These are phyloP conservation scores for Serranus cabrilla DNA, from an alignment of 2,797 vertebrate genomes.

Conservation along the genomic window DNA sequence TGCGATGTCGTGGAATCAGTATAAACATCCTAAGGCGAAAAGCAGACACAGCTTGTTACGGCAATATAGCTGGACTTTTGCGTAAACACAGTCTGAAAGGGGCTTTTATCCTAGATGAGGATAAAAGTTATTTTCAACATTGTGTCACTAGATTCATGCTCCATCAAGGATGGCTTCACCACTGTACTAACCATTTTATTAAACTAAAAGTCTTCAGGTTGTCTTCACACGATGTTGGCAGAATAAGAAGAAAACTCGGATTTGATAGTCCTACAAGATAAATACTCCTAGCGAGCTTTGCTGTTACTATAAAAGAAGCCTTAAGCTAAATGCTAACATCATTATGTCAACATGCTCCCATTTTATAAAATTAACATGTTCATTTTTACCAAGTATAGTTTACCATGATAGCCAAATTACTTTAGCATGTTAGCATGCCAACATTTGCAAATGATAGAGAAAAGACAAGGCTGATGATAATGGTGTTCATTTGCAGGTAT, in stretches of 20 bases:
- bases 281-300: too few species aligned
- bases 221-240: neutral
- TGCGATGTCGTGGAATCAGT: too few species aligned
- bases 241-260: too few species aligned
- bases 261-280: too few species aligned
- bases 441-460: neutral
- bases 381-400: too few species aligned
- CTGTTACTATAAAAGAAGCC: neutral
- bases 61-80: too few species aligned
- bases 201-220: neutral
- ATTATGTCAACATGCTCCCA: neutral
- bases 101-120: neutral
- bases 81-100: too few species aligned
- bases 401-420: neutral
- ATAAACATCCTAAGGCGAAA: too few species aligned
- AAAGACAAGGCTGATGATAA: neutral
- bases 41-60: too few species aligned
- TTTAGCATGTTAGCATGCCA: neutral
- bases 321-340: neutral
- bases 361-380: too few species aligned
- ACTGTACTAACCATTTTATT: neutral
- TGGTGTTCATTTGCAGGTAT: neutral
- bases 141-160: neutral
- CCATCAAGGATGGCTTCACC: neutral
- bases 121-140: neutral